Conservation (phyloP, 2,888 invertebrate genomes). For the Drosophila mimica region DNA sequence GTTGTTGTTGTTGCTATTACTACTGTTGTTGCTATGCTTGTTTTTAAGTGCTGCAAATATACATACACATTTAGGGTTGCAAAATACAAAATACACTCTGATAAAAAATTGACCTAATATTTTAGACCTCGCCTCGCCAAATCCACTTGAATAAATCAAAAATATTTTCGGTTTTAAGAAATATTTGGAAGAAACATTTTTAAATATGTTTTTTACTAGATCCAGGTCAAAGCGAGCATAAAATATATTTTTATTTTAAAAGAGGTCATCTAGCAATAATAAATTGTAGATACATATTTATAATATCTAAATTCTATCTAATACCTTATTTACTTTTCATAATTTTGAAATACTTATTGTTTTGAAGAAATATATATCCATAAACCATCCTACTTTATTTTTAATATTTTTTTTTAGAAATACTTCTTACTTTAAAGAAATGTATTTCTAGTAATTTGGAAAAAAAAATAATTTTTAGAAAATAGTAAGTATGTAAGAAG, state of each 20-base stretch:
- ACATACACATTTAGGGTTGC: not conserved
- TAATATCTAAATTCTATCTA: not conserved
- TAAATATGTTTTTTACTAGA: not conserved
- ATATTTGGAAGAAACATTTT: not conserved
- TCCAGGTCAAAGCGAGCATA: not conserved
- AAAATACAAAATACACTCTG: not conserved
- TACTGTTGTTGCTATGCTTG: slow-evolving; percentile 43
- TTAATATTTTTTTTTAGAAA: not conserved
- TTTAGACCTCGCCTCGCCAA: not conserved
- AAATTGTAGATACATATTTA: not conserved
- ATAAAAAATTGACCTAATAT: not conserved
- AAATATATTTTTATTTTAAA: not conserved
- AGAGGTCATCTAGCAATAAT: not conserved
- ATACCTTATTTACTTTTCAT: rapidly evolving
- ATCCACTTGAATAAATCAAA: not conserved
- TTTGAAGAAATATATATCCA: not conserved
- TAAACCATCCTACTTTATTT: not conserved
- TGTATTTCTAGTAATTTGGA: not conserved
- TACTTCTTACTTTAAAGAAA: not conserved
- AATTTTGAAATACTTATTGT: not conserved
- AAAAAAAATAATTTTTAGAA: not conserved
- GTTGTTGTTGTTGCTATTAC: slow-evolving; percentile 20
- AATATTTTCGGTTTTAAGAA: not conserved
- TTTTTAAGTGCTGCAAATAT: slow-evolving; percentile 74
- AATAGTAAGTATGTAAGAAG: not conserved